Evolutionary conservation across 2,797 vertebrate species (phyloP).

Genomic region (Florisuga fusca): DNA sequence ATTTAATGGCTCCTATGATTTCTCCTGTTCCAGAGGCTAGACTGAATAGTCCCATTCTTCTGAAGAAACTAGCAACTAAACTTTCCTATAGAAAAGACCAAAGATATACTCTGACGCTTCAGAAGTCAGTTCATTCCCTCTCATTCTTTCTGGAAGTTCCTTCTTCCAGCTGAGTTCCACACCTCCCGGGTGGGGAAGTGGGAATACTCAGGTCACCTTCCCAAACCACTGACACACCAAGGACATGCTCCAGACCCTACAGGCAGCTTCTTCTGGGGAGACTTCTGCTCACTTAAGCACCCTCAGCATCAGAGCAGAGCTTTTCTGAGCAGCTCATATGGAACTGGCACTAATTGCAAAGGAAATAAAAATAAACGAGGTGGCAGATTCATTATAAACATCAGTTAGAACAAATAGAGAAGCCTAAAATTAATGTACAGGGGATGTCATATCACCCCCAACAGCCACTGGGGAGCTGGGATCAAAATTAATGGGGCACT

Average conservation of each 20-base stretch:
- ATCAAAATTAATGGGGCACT: neutral
- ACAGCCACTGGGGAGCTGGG: neutral
- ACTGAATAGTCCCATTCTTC: neutral
- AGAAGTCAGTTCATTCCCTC: neutral
- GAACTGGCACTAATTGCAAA: neutral
- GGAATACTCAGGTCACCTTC: neutral
- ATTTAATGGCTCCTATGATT: neutral
- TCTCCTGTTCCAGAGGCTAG: neutral
- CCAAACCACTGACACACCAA: neutral
- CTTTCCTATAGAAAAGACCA: neutral
- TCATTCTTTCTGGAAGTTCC: neutral
- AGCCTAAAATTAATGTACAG: neutral
- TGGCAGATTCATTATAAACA: neutral
- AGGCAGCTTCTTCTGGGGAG: neutral
- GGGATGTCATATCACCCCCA: neutral
- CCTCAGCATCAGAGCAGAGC: neutral
- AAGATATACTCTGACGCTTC: neutral
- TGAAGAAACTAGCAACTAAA: neutral
- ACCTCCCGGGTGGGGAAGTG: too few species aligned
- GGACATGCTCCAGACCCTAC: neutral
- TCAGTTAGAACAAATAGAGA: neutral
- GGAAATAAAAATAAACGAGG: neutral
- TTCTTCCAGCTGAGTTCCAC: neutral
- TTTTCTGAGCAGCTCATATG: neutral
- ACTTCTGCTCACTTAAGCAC: neutral